Evolutionary conservation across 2,797 vertebrate genomes (phyloP).

Genomic region (Pipistrellus nathusii): DNA sequence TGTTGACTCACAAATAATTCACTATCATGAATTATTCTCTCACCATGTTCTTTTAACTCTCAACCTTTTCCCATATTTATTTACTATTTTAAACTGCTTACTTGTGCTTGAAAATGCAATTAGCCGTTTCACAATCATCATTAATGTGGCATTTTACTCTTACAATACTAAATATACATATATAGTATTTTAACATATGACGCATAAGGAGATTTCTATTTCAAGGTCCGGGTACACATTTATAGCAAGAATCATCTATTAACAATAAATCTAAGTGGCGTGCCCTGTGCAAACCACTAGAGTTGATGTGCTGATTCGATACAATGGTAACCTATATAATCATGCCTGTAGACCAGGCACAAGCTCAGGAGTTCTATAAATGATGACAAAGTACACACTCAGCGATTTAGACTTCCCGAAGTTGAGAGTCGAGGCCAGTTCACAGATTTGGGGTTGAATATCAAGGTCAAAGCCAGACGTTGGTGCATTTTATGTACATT

Average conservation of each 20-base stretch:
- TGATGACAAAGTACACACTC: not conserved
- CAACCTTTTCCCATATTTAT: not conserved
- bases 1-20: slow-evolving; percentile 43
- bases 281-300: not conserved
- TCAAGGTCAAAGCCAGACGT: not conserved
- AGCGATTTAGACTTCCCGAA: not conserved
- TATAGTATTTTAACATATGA: slow-evolving; percentile 4
- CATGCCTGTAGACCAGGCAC: not conserved
- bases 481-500: not conserved
- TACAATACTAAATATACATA: not conserved
- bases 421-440: not conserved
- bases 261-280: not conserved
- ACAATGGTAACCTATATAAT: not conserved
- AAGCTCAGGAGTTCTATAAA: not conserved
- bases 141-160: slow-evolving; percentile 49
- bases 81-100: slow-evolving; percentile 51
- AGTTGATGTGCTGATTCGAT: not conserved
- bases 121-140: slow-evolving; percentile 33
- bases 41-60: slow-evolving; percentile 28
- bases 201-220: slow-evolving; percentile 25
- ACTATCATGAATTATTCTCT: slow-evolving; percentile 4
- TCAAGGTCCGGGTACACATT: slow-evolving; percentile 22
- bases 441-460: not conserved
- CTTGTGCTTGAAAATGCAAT: slow-evolving; percentile 43
- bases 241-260: not conserved